phyloP scores from a whole-genome alignment of 2,797 vertebrate species.

The Enteromius treurensis region DNA sequence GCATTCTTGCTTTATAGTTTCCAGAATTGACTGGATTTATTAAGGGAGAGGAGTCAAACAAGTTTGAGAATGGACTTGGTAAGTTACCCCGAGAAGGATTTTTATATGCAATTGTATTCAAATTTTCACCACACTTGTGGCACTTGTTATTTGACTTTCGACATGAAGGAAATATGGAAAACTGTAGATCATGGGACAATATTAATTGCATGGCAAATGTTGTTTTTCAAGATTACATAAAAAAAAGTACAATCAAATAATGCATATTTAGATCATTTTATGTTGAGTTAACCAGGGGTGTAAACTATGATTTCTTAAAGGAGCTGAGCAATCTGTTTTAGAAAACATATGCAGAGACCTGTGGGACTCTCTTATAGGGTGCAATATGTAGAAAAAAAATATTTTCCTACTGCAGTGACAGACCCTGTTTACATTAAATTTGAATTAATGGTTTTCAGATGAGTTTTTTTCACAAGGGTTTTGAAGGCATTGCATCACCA shows the following conservation, averaged over 20 bases:
- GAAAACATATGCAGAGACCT: not conserved
- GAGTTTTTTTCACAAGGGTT: not conserved
- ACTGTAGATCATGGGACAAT: not conserved
- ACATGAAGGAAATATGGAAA: not conserved
- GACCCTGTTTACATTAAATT: not conserved
- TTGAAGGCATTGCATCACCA: not conserved
- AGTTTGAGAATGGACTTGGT: constrained; percentile 85
- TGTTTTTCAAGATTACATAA: not conserved
- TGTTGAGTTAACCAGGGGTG: not conserved
- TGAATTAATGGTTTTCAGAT: not conserved
- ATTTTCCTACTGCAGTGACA: not conserved
- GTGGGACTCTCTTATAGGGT: not conserved
- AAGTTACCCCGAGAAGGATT: constrained; percentile 30
- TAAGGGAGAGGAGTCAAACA: constrained; percentile 84
- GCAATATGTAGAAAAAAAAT: no score
- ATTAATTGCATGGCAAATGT: not conserved
- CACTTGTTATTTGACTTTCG: not conserved
- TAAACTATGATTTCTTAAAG: not conserved
- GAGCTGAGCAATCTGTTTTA: not conserved
- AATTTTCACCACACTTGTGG: not conserved
- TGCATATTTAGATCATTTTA: not conserved
- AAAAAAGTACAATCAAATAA: not conserved
- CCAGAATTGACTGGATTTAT: constrained; percentile 80
- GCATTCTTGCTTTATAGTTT: constrained; percentile 69
- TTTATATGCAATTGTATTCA: not conserved